These are phyloP conservation scores for Enteromius mattozi DNA, from an alignment of 2,797 vertebrate genomes.

Conservation along the genomic window DNA sequence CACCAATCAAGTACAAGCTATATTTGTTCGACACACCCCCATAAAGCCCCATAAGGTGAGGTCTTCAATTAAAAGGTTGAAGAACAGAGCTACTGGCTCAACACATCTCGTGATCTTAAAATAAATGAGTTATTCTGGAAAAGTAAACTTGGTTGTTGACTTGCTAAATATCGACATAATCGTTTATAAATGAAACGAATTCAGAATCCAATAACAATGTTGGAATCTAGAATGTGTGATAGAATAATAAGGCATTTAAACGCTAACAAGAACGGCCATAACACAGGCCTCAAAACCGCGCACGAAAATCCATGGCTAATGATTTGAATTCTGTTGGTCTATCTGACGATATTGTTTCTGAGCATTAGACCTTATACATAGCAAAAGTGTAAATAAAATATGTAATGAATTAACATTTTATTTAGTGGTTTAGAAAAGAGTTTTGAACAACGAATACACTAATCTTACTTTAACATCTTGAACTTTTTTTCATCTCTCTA, in stretches of 20 bases:
- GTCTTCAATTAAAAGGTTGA: not conserved
- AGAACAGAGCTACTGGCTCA: not conserved
- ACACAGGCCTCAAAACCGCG: slow-evolving; percentile 24
- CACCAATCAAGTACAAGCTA: slow-evolving; percentile 5
- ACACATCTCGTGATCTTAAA: not conserved
- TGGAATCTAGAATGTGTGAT: slow-evolving; percentile 40
- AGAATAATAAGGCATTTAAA: not conserved
- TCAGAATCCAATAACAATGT: slow-evolving; percentile 15
- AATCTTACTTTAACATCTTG: too few relatives aligned
- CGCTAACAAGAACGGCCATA: too few relatives aligned
- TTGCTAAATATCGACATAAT: not conserved
- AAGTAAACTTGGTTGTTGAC: not conserved
- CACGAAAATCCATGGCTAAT: not conserved
- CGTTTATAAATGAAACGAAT: not conserved
- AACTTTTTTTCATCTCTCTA: not conserved
- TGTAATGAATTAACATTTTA: not conserved
- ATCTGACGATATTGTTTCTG: not conserved
- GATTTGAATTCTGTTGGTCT: not conserved
- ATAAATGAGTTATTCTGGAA: slow-evolving; percentile 6
- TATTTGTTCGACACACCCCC: slow-evolving; percentile 20
- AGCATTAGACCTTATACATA: not conserved
- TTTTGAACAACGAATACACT: not conserved
- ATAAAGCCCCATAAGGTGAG: not conserved
- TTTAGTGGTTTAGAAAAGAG: not conserved
- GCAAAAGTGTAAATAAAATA: not conserved